Evolutionary conservation across 2,888 invertebrate genomes (phyloP).

Genomic region (Sthenelais limicola): DNA sequence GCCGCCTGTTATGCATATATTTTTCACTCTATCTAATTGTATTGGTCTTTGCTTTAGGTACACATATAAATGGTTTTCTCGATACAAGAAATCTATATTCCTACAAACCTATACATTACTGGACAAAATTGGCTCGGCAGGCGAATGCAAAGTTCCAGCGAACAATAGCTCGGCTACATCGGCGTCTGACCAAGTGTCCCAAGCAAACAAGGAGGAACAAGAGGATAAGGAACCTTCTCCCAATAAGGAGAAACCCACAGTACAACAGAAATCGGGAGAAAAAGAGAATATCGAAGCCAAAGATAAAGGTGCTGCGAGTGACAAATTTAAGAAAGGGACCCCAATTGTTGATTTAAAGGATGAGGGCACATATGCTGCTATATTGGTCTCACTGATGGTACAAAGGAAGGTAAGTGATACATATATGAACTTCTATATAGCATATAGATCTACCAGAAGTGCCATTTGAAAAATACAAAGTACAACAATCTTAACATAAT

Average conservation of each 20-base stretch:
- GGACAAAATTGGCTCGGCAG: conserved; percentile 7
- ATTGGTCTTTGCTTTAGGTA: too few species aligned
- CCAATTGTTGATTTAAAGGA: conserved; percentile 26
- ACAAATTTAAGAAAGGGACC: too few species aligned
- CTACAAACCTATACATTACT: conserved; percentile 5
- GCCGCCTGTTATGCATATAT: too few species aligned
- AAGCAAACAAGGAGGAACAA: background rate
- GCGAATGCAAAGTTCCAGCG: too few species aligned
- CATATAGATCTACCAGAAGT: too few species aligned
- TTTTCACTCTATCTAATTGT: too few species aligned
- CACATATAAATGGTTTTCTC: conserved; percentile 31
- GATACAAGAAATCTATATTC: conserved; percentile 29
- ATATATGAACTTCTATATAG: too few species aligned
- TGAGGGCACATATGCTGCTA: conserved; percentile 24
- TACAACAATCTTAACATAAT: too few species aligned
- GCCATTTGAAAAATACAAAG: too few species aligned
- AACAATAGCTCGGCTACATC: too few species aligned
- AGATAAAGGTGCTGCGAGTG: background rate
- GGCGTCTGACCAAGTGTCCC: background rate
- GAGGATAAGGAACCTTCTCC: background rate
- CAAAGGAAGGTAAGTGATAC: conserved; percentile 41
- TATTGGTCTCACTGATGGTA: conserved; percentile 36
- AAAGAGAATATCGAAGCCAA: background rate
- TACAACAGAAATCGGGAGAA: background rate
- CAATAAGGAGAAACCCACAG: background rate